These are phyloP conservation scores for Lycophotia porphyrea DNA, from an alignment of 2,888 invertebrate species.

Conservation along the genomic window DNA sequence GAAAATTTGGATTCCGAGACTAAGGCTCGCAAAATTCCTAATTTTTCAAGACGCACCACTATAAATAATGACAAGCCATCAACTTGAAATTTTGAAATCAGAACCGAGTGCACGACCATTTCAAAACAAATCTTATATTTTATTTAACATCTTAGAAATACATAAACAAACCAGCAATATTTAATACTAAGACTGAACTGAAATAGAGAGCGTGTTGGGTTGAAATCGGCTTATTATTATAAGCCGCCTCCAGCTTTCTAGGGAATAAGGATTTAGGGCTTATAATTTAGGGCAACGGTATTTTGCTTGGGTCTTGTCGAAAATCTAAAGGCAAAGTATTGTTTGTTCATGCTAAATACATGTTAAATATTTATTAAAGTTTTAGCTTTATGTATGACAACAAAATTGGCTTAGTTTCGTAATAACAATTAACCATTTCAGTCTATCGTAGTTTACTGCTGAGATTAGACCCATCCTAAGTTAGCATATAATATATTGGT, in stretches of 20 bases:
- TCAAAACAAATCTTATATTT: slow-evolving; percentile 6
- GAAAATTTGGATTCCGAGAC: neutral
- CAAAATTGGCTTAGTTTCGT: neutral
- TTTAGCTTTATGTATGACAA: neutral
- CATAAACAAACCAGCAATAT: slow-evolving; percentile 16
- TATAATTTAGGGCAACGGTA: slow-evolving; percentile 57
- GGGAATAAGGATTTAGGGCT: slow-evolving; percentile 63
- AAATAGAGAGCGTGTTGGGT: slow-evolving; percentile 37
- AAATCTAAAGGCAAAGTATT: slow-evolving; percentile 34
- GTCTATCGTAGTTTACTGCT: neutral
- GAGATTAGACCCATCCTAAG: neutral
- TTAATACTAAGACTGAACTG: slow-evolving; percentile 43
- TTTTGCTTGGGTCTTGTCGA: slow-evolving; percentile 40
- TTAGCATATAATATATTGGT: neutral
- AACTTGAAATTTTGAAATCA: neutral
- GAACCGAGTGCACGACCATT: neutral
- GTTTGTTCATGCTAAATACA: neutral
- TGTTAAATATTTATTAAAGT: neutral
- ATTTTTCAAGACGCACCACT: too few relatives aligned
- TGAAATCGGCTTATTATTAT: slow-evolving; percentile 60
- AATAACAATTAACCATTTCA: neutral
- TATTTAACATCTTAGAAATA: slow-evolving; percentile 12
- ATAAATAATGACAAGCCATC: neutral
- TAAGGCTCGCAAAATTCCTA: neutral
- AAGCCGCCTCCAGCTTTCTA: slow-evolving; percentile 58